phyloP scores from a whole-genome alignment of 2,113 vertebrate species.

The Vimba vimba region DNA sequence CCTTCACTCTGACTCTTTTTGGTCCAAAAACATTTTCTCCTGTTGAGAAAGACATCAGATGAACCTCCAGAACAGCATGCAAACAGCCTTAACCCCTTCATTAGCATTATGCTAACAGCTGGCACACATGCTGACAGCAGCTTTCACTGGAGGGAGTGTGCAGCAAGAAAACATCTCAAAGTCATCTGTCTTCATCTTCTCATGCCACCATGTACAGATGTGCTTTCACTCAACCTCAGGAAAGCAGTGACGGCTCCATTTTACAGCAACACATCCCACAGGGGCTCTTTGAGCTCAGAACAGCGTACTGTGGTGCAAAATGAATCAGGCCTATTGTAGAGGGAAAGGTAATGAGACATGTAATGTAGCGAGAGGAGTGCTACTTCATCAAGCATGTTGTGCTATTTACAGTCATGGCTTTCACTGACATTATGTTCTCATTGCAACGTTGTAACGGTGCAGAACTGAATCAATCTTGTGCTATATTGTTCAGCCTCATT shows the following conservation, averaged over 20 bases:
- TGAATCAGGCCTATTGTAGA: conserved; percentile 36
- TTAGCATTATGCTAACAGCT: conserved; percentile 39
- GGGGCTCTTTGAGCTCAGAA: conserved; percentile 28
- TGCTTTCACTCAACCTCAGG: conserved; percentile 29
- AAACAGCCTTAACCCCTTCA: conserved; percentile 40
- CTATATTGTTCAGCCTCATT: background rate
- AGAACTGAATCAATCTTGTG: conserved; percentile 24
- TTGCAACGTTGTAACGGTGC: background rate
- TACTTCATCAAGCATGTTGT: conserved; percentile 38
- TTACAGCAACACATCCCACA: conserved; percentile 20
- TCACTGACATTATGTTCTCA: background rate
- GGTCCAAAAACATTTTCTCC: conserved; percentile 9
- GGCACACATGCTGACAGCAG: conserved; percentile 28
- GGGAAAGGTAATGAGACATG: conserved; percentile 45
- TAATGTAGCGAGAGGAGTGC: conserved; percentile 6
- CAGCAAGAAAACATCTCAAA: conserved; percentile 20
- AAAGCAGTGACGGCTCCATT: conserved; percentile 25
- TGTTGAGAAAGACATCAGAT: conserved; percentile 37
- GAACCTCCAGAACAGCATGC: conserved; percentile 22
- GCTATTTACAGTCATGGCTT: conserved; percentile 11
- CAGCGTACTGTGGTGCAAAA: conserved; percentile 9
- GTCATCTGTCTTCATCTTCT: conserved; percentile 38
- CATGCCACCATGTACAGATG: conserved; percentile 35
- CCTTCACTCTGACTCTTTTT: background rate
- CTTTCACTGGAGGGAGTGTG: conserved; percentile 26